phyloP scores from a whole-genome alignment of 2,888 invertebrate species.

The Pollenia amentaria region DNA sequence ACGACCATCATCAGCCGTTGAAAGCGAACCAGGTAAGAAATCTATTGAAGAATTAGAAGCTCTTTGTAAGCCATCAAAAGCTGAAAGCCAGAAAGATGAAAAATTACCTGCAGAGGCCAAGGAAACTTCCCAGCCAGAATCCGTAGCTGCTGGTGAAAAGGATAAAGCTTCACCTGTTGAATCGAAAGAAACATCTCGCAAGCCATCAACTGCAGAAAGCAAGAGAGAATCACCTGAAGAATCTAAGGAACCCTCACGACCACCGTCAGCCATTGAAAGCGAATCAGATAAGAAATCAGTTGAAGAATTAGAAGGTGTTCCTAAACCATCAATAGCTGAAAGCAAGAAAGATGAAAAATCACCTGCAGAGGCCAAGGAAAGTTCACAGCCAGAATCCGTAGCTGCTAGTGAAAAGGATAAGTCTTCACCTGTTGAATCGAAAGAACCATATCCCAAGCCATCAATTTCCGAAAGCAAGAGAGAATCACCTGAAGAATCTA shows the following conservation, averaged over 20 bases:
- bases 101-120: constrained; percentile 67
- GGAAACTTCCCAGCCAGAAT: constrained; percentile 60
- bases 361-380: constrained; percentile 71
- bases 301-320: constrained; percentile 41
- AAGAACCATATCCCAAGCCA: constrained; percentile 57
- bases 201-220: constrained; percentile 73
- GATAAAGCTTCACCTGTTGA: constrained; percentile 29
- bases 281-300: constrained; percentile 26
- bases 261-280: constrained; percentile 75
- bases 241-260: constrained; percentile 78
- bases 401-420: constrained; percentile 73
- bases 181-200: constrained; percentile 72
- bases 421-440: constrained; percentile 47
- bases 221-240: constrained; percentile 66
- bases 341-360: constrained; percentile 58
- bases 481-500: constrained; percentile 23
- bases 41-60: constrained; percentile 33
- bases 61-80: constrained; percentile 46
- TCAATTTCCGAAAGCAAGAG: constrained; percentile 68
- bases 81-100: constrained; percentile 61
- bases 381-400: constrained; percentile 72
- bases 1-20: constrained; percentile 60
- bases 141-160: constrained; percentile 39
- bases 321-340: constrained; percentile 44
- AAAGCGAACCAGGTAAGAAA: constrained; percentile 60